A percentile compares a stretch with the other conserved stretches of the same genome.
Evolutionary conservation across 92 coral and sea anemone species (phyloP).

Genomic region (Diadumene lineata): DNA sequence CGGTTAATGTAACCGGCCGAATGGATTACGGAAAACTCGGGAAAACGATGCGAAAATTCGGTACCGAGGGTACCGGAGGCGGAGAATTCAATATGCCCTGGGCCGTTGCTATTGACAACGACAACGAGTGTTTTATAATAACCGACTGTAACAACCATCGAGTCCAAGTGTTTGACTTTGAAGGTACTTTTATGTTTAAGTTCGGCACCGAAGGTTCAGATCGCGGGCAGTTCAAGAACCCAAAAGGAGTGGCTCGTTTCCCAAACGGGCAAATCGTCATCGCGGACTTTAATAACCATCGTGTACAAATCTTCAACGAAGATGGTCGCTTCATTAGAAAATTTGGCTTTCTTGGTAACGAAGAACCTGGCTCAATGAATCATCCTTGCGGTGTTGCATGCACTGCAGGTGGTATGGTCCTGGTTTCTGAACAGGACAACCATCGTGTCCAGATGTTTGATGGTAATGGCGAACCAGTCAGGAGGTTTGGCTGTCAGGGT

Average conservation of each 20-base stretch:
- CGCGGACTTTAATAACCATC: slow-evolving; percentile 92
- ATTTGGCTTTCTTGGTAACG: slow-evolving; percentile 73
- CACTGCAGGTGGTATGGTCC: slow-evolving; percentile 77
- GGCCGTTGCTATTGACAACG: slow-evolving; percentile 89
- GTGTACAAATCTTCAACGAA: slow-evolving; percentile 89
- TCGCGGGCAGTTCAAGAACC: slow-evolving; percentile 85
- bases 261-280: slow-evolving; percentile 85
- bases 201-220: slow-evolving; percentile 85
- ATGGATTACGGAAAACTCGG: slow-evolving; percentile 87
- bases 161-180: slow-evolving; percentile 89
- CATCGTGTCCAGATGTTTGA: slow-evolving; percentile 88
- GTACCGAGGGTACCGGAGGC: slow-evolving; percentile 89
- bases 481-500: slow-evolving; percentile 87
- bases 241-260: slow-evolving; percentile 77
- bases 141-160: slow-evolving; percentile 94
- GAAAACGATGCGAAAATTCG: slow-evolving; percentile 71
- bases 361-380: slow-evolving; percentile 68
- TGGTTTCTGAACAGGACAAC: slow-evolving; percentile 90
- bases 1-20: slow-evolving; percentile 85
- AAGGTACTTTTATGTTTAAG: slow-evolving; percentile 85
- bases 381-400: slow-evolving; percentile 95
- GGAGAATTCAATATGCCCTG: slow-evolving; percentile 95
- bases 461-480: slow-evolving; percentile 75
- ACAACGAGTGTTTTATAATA: slow-evolving; percentile 75
- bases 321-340: slow-evolving; percentile 88